Conservation (phyloP, 2,888 invertebrate genomes). For the Phymatocera aterrima region DNA sequence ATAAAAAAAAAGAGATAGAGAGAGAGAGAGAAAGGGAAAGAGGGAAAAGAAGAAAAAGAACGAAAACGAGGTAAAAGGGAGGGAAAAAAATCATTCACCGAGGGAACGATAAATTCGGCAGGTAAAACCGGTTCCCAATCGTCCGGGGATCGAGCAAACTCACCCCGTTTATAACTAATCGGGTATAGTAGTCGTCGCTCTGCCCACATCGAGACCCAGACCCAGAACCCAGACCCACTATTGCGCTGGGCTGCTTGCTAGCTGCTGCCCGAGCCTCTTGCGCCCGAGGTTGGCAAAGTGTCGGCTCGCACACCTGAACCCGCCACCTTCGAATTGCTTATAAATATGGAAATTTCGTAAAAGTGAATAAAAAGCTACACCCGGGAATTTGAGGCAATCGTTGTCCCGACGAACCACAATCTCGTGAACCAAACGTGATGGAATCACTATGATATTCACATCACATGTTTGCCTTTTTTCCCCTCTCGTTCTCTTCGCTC, state of each 20-base stretch:
- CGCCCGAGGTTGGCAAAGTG: constrained; percentile 1
- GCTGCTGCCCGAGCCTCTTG: background rate
- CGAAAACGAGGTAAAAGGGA: background rate
- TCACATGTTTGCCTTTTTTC: background rate
- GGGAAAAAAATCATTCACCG: constrained; percentile 18
- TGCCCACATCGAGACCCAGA: background rate
- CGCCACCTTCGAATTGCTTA: constrained; percentile 27
- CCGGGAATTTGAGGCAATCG: constrained; percentile 12
- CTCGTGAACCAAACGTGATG: constrained; percentile 27
- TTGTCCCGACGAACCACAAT: background rate
- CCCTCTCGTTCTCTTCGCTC: background rate
- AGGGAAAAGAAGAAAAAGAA: background rate
- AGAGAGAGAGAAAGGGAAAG: background rate
- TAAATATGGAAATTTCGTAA: constrained; percentile 41
- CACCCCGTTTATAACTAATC: constrained; percentile 34
- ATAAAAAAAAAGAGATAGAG: background rate
- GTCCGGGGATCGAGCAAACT: background rate
- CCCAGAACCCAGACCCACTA: background rate
- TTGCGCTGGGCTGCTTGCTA: background rate
- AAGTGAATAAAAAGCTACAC: constrained; percentile 28
- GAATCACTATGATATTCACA: constrained; percentile 11
- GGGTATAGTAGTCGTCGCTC: constrained; percentile 1
- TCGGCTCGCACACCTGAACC: constrained; percentile 12
- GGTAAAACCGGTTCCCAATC: constrained; percentile 30
- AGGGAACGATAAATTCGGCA: constrained; percentile 29